These are phyloP conservation scores for Iselma pallidipennis DNA, from an alignment of 2,888 invertebrate species.

Conservation along the genomic window DNA sequence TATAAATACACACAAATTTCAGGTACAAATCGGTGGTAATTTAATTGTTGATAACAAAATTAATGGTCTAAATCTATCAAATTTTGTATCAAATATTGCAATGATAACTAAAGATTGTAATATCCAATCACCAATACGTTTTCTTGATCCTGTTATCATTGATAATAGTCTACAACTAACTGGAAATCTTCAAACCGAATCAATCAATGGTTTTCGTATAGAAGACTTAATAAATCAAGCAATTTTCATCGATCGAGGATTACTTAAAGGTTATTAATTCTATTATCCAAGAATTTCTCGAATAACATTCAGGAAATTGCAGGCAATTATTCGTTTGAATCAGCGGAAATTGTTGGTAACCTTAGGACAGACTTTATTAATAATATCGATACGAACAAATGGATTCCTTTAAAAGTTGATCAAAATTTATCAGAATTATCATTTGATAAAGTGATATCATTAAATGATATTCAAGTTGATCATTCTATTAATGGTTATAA, in stretches of 20 bases:
- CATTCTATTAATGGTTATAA: conserved; percentile 55
- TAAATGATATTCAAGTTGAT: conserved; percentile 43
- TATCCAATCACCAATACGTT: conserved; percentile 49
- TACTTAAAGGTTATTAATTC: conserved; percentile 41
- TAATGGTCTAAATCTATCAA: conserved; percentile 49
- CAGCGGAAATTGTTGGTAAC: conserved; percentile 54
- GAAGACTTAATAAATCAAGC: conserved; percentile 54
- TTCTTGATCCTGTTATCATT: conserved; percentile 46
- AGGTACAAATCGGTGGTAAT: conserved; percentile 47
- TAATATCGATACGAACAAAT: conserved; percentile 51
- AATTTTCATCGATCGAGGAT: conserved; percentile 54
- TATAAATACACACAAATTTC: conserved; percentile 11
- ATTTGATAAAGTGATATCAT: conserved; percentile 48
- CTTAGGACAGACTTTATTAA: conserved; percentile 56
- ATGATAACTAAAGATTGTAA: conserved; percentile 48
- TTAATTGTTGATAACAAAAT: conserved; percentile 37
- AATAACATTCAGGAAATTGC: conserved; percentile 30
- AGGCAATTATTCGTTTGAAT: conserved; percentile 55
- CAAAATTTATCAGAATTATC: conserved; percentile 55
- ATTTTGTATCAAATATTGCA: conserved; percentile 53
- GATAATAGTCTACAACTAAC: conserved; percentile 34
- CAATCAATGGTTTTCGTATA: conserved; percentile 52
- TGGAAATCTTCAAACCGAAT: conserved; percentile 44
- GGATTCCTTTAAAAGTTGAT: conserved; percentile 57
- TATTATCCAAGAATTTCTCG: background rate